A percentile compares a stretch with the other conserved stretches of the same genome.
Conservation (phyloP, 2,797 vertebrate species). For the Falco columbarius region DNA sequence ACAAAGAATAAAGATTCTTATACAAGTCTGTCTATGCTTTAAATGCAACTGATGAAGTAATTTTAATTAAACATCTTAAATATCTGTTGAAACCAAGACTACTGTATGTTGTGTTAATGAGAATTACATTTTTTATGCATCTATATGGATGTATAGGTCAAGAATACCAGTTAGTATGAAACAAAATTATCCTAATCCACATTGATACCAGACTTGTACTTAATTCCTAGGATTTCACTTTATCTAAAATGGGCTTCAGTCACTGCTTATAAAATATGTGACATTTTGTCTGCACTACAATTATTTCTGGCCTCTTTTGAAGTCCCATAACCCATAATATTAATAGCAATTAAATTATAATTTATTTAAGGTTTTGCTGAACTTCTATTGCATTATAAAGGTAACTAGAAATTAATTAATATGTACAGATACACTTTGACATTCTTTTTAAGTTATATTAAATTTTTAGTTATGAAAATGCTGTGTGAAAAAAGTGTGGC, state of each 20-base stretch:
- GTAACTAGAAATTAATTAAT: neutral
- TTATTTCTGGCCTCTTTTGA: neutral
- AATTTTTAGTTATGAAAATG: neutral
- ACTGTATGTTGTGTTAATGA: neutral
- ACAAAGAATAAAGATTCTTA: neutral
- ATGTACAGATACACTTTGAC: neutral
- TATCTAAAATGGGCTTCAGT: neutral
- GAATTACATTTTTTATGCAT: neutral
- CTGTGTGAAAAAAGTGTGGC: accelerated
- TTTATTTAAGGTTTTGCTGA: neutral
- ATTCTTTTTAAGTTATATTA: neutral
- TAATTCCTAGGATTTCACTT: neutral
- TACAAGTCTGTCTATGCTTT: neutral
- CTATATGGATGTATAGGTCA: neutral
- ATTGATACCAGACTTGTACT: neutral
- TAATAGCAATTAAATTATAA: neutral
- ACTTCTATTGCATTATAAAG: neutral
- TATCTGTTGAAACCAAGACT: neutral
- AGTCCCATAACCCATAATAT: neutral
- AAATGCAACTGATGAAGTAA: neutral
- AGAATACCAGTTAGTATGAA: neutral
- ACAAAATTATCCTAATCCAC: neutral
- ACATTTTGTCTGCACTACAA: neutral
- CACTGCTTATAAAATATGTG: neutral
- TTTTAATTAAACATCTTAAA: neutral